These are phyloP conservation scores for Mungos mungo DNA, from an alignment of 2,113 vertebrate species.

Conservation along the genomic window DNA sequence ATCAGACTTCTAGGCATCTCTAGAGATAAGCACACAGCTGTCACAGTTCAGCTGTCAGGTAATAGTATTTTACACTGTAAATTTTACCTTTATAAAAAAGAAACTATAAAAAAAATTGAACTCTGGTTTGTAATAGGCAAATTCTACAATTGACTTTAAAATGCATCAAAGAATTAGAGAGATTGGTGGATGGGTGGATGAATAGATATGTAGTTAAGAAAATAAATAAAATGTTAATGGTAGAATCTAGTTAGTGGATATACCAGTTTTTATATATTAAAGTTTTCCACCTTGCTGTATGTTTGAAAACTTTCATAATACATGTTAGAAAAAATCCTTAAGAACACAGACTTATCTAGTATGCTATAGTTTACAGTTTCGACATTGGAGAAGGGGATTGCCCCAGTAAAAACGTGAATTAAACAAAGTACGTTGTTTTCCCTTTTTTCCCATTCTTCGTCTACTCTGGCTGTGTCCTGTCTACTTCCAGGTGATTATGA, in stretches of 20 bases:
- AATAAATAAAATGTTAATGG: not conserved
- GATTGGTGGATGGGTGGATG: not conserved
- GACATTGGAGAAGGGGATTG: not conserved
- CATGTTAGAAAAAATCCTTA: not conserved
- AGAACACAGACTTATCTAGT: not conserved
- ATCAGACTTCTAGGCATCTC: not conserved
- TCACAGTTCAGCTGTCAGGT: not conserved
- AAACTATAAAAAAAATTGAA: not conserved
- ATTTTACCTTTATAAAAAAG: not conserved
- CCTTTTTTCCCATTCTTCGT: not conserved
- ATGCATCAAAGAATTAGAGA: not conserved
- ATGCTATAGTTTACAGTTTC: not conserved
- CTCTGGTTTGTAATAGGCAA: not conserved
- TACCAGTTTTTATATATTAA: not conserved
- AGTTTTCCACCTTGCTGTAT: not conserved
- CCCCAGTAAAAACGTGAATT: not conserved
- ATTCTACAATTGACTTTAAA: constrained; percentile 4
- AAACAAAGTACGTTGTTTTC: not conserved
- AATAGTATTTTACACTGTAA: not conserved
- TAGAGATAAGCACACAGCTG: not conserved
- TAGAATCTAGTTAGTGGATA: not conserved
- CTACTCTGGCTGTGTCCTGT: not conserved
- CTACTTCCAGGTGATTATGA: not conserved
- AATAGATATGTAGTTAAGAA: not conserved
- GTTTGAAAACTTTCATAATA: constrained; percentile 3